Conservation (phyloP, 2,113 vertebrate genomes). For the Prunella fulvescens region DNA sequence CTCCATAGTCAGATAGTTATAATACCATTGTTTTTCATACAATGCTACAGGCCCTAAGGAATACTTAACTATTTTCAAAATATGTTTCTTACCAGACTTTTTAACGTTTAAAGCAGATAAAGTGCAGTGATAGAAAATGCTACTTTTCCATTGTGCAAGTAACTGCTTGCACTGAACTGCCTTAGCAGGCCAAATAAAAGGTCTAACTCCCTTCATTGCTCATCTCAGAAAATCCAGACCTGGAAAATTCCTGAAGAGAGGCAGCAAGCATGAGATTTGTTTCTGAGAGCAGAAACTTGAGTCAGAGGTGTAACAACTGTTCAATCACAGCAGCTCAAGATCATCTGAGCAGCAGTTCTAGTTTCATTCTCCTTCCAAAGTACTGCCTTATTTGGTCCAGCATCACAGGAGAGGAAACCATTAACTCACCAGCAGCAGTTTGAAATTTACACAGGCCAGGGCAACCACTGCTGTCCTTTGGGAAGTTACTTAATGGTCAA, state of each 20-base stretch:
- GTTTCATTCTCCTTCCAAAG: not conserved
- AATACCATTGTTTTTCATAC: not conserved
- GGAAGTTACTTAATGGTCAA: not conserved
- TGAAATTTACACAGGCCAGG: not conserved
- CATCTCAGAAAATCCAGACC: not conserved
- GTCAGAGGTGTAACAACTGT: not conserved
- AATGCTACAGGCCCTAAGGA: not conserved
- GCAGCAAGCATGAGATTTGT: not conserved
- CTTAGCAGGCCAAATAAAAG: not conserved
- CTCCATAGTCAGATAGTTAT: not conserved
- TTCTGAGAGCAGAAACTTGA: conserved; percentile 21
- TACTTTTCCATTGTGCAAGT: not conserved
- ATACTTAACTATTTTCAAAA: not conserved
- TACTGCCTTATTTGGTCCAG: not conserved
- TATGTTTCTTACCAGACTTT: not conserved
- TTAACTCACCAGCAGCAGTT: not conserved
- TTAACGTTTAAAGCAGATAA: not conserved
- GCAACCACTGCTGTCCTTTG: not conserved
- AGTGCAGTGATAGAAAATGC: not conserved
- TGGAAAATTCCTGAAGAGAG: not conserved
- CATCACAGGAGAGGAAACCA: not conserved
- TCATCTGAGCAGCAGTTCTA: not conserved
- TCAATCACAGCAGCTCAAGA: not conserved
- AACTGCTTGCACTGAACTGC: not conserved
- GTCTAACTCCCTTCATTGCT: not conserved